A percentile compares a stretch with the other conserved stretches of the same genome.
These are phyloP conservation scores for Sepiola atlantica DNA, from an alignment of 2,888 invertebrate genomes.

Conservation along the genomic window DNA sequence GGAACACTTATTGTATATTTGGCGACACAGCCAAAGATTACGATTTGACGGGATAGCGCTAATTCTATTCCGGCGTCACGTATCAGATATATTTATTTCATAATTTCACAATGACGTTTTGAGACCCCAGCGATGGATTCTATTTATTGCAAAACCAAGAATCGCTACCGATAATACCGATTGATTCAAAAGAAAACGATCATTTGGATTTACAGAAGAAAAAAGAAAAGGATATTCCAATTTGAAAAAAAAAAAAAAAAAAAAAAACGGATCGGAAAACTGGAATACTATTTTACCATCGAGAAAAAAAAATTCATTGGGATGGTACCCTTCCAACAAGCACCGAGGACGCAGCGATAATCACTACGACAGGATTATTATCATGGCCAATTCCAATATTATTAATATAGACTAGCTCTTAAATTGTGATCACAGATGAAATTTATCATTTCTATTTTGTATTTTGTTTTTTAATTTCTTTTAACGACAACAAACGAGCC, in stretches of 20 bases:
- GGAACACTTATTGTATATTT: neutral
- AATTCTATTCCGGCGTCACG: neutral
- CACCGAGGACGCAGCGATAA: neutral
- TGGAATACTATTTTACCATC: neutral
- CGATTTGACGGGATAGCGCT: neutral
- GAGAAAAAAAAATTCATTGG: neutral
- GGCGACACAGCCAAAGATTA: neutral
- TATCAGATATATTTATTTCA: neutral
- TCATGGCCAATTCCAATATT: neutral
- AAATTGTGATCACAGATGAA: neutral
- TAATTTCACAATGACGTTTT: neutral
- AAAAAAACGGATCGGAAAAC: neutral
- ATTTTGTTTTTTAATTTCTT: neutral
- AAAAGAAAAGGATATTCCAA: neutral
- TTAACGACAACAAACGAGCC: neutral
- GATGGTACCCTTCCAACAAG: neutral
- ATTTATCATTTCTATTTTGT: neutral
- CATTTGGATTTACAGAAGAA: neutral
- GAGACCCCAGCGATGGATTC: neutral
- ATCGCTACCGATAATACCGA: neutral
- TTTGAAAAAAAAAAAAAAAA: neutral
- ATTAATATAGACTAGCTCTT: neutral
- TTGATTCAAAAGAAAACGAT: neutral
- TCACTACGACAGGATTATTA: neutral
- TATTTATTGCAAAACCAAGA: neutral